Base-by-base conservation (phyloP, 1,140 invertebrate genomes). In the Chelonus insularis region DNA sequence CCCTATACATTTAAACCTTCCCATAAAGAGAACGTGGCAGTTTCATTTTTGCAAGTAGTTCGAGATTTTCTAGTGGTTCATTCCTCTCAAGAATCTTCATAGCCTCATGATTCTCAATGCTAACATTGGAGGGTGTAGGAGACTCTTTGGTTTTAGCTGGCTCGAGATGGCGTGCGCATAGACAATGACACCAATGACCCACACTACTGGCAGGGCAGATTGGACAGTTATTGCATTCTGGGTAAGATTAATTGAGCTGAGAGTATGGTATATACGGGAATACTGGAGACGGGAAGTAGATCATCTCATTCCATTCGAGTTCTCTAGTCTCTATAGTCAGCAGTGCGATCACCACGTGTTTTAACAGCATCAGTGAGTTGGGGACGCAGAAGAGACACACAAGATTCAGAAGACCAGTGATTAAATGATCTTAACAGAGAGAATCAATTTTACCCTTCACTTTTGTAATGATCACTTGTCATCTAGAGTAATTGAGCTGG, bases 191-290 rank as follows among this genome's bases (percentile, higher is more conserved):
- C 72, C 73, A 70, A 57, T 78, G 77, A 76, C 77, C 73, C 72
- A 73, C 45, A 29, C 34, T 37, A 20, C 59, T 14, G 54, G 73
- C 71, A 69, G 69, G 68, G 74, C 77, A 78, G 78, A 80, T 80
- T 79, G 79, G 79, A 81, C 78, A 81, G 79, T 80, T 81, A 81
- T 81, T 81, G 79, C 79, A 80, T 81, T 80, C 79, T 81, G 73
- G 72, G 72, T 74, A 81, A 81, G 79, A 81, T 81, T 81, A 81
- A 81, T 81, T 78, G 79, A 74, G 75, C 70, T 52, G 60, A 63
- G 47, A 60, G 29, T 57, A 25, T 62, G 43, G 23, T 37, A 39
- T 21, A 43, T 43, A 54, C 16, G 48, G 9, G 48, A 2, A 51
- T 51, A 34, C 11, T 9, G 29, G 50, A 36, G 39, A 50, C 18